phyloP scores from a whole-genome alignment of 2,113 vertebrate species.

The Clupea harengus region DNA sequence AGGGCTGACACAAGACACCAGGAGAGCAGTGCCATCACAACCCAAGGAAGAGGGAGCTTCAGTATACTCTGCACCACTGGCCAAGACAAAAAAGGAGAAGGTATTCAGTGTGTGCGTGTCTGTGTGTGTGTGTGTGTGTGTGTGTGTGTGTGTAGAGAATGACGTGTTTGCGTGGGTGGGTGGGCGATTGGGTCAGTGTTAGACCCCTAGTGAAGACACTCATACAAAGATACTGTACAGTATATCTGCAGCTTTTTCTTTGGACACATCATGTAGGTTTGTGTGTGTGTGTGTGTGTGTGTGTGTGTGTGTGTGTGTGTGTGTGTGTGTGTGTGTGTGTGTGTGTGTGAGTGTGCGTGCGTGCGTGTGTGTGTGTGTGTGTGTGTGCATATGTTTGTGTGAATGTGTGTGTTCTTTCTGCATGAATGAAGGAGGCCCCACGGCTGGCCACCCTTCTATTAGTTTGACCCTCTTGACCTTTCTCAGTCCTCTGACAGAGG shows the following conservation, averaged over 20 bases:
- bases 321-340: not conserved
- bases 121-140: not conserved
- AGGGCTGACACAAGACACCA: constrained; percentile 53
- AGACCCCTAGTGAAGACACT: too few relatives aligned
- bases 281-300: too few relatives aligned
- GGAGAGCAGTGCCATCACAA: not conserved
- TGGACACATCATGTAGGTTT: not conserved
- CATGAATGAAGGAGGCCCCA: constrained; percentile 72
- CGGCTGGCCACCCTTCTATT: constrained; percentile 65
- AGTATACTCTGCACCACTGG: not conserved
- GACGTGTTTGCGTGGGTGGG: not conserved
- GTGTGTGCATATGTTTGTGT: not conserved
- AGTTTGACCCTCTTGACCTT: constrained; percentile 76
- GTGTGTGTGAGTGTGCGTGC: not conserved
- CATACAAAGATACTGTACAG: too few relatives aligned
- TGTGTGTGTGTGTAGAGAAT: not conserved
- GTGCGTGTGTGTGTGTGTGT: not conserved
- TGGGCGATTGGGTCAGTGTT: not conserved
- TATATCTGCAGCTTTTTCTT: too few relatives aligned
- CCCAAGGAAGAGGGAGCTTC: constrained; percentile 23
- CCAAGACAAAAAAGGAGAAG: not conserved
- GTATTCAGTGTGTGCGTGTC: not conserved
- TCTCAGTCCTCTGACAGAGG: constrained; percentile 79
- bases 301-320: not conserved
- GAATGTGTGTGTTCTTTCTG: constrained; percentile 60